phyloP scores from a whole-genome alignment of 1,140 invertebrate species.

The Cydia pomonella region DNA sequence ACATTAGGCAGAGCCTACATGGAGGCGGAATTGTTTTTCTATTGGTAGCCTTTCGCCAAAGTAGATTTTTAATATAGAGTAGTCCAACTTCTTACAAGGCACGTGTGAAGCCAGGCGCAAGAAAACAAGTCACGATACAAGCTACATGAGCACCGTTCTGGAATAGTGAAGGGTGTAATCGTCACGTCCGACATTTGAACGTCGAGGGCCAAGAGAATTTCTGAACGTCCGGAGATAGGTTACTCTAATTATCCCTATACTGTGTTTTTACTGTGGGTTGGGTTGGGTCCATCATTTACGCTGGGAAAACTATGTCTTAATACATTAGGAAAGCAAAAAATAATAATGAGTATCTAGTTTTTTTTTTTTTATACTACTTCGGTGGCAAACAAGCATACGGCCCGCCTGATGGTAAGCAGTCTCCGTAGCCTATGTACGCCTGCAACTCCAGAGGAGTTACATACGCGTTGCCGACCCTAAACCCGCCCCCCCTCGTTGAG shows the following conservation, averaged over 20 bases:
- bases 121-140: neutral
- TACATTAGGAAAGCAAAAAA: too few relatives aligned
- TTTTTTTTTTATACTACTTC: too few relatives aligned
- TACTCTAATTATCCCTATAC: neutral
- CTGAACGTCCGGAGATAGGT: neutral
- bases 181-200: too few relatives aligned
- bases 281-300: neutral
- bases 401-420: too few relatives aligned
- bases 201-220: too few relatives aligned
- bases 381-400: too few relatives aligned
- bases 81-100: neutral
- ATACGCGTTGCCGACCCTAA: too few relatives aligned
- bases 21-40: conserved; percentile 10
- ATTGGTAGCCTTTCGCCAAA: neutral
- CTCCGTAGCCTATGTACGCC: too few relatives aligned
- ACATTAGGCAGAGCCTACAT: neutral
- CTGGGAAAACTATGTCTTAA: neutral
- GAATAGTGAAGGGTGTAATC: too few relatives aligned
- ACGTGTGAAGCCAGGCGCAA: neutral
- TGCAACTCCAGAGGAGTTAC: too few relatives aligned
- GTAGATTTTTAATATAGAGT: neutral
- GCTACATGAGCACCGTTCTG: neutral
- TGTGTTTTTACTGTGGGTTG: neutral
- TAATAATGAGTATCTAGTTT: too few relatives aligned
- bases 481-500: too few relatives aligned